Base-by-base conservation (phyloP, 2,888 invertebrate species). In the Chirona hameri region DNA sequence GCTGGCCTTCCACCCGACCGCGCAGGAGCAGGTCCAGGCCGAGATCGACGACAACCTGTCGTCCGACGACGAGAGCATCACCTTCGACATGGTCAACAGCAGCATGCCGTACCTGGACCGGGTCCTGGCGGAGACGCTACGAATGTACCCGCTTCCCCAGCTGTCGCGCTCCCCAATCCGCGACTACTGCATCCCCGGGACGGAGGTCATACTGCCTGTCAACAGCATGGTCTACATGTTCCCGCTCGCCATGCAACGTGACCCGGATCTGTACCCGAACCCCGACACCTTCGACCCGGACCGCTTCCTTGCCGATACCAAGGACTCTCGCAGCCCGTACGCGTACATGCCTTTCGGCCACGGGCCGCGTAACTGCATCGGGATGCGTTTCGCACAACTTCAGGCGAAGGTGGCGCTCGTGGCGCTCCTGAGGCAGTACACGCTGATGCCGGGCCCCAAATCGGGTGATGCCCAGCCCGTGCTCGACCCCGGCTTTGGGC, bases 351-450 rank as follows among this genome's bases (percentile, higher is more conserved):
- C 83, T 46, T 84, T 84, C 65, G 84, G 84, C 0, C 84, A 82
- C 4, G 84, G 84, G 18, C 84, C 84, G 4, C 46, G 84, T 21
- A 83, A 83, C 65, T 84, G 84, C 46, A 82, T 84, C 39, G 84
- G 84, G 55, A 69, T 82, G 83, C 60, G 83, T 21, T 83, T 83
- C 48, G 83, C 83, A 10, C 76, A 72, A n/a, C 46, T 82, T 39
- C 65, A 76, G 72, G 60, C 81, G 21, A 83, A 79, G 79, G 10
- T 69, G 69, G 69, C 69, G 31, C 69, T 69, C 29, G 69, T 69
- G 29, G 69, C 69, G 15, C 10, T 69, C 2, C 69, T 69, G 29
- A 27, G 69, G 3, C 29, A 18, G 14, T 31, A 69, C 69, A 29
- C 69, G 69, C 27, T 69, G 14, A 29, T 31, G 14, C 29, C 69